A percentile compares a stretch with the other conserved stretches of the same genome.
phyloP scores from a whole-genome alignment of 2,113 vertebrate species.

The Eulemur macaco region DNA sequence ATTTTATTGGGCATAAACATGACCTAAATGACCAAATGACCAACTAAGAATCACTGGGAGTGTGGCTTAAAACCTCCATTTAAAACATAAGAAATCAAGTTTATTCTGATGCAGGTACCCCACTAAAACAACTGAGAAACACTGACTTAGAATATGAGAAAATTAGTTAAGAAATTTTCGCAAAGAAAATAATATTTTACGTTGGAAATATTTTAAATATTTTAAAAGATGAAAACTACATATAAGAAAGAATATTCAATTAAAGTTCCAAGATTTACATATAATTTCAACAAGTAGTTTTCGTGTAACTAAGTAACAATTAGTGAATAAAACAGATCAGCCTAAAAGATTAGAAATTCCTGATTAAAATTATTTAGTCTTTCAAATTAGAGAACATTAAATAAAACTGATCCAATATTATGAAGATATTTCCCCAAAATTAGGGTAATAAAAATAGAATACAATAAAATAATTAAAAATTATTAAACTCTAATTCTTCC shows the following conservation, averaged over 20 bases:
- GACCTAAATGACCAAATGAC: neutral
- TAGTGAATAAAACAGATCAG: constrained; percentile 26
- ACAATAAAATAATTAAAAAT: constrained; percentile 47
- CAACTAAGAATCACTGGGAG: neutral
- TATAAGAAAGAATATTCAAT: neutral
- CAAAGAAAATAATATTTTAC: constrained; percentile 16
- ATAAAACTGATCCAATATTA: constrained; percentile 23
- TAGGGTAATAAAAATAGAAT: neutral
- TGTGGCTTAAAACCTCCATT: constrained; percentile 8
- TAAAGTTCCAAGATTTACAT: neutral
- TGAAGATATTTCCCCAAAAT: constrained; percentile 1
- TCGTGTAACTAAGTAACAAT: neutral
- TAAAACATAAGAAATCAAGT: constrained; percentile 4
- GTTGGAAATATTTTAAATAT: constrained; percentile 23
- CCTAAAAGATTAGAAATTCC: neutral
- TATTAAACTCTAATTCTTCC: constrained; percentile 42
- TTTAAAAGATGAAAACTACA: constrained; percentile 13
- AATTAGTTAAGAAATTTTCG: constrained; percentile 15
- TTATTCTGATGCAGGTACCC: neutral
- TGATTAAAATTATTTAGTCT: neutral
- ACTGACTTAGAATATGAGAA: constrained; percentile 16
- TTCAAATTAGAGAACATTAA: constrained; percentile 23
- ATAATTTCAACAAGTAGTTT: constrained; percentile 41
- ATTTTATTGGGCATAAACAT: constrained; percentile 25
- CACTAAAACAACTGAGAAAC: neutral